A percentile compares a stretch with the other conserved stretches of the same genome.
phyloP scores from a whole-genome alignment of 2,888 invertebrate species.

The Hylaea fasciaria region DNA sequence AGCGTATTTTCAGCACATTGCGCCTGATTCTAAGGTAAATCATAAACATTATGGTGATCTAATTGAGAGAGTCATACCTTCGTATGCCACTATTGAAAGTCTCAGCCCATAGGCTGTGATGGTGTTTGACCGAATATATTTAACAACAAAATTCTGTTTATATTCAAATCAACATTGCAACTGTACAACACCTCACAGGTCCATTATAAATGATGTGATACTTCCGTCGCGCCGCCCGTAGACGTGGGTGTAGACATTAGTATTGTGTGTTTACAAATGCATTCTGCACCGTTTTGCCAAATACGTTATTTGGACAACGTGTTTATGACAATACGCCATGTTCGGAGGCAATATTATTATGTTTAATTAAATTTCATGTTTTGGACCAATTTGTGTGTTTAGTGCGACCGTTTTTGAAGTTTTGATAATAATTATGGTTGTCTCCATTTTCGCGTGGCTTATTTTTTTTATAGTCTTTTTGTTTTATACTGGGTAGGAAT shows the following conservation, averaged over 20 bases:
- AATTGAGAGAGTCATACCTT: background rate
- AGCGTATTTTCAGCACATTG: conserved; percentile 8
- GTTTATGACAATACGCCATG: conserved; percentile 18
- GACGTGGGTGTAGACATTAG: conserved; percentile 10
- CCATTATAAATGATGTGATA: background rate
- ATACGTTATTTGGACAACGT: conserved; percentile 19
- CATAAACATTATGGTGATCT: background rate
- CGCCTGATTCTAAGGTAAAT: background rate
- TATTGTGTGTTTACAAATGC: conserved; percentile 10
- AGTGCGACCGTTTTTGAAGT: conserved; percentile 3
- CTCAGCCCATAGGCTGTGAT: no score
- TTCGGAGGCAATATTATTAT: background rate
- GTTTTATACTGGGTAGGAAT: no score
- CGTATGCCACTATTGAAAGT: no score
- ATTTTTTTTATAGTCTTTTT: no score
- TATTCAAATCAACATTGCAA: background rate
- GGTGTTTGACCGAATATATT: no score
- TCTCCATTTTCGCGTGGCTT: background rate
- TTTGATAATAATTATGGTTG: no score
- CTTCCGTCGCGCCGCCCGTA: conserved; percentile 15
- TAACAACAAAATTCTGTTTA: no score
- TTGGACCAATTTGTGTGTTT: conserved; percentile 2
- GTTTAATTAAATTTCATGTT: conserved; percentile 8
- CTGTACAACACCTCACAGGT: background rate
- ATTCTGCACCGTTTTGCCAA: conserved; percentile 10